These are phyloP conservation scores for Spinibarbus caldwelli DNA, from an alignment of 2,797 vertebrate species.

Conservation along the genomic window DNA sequence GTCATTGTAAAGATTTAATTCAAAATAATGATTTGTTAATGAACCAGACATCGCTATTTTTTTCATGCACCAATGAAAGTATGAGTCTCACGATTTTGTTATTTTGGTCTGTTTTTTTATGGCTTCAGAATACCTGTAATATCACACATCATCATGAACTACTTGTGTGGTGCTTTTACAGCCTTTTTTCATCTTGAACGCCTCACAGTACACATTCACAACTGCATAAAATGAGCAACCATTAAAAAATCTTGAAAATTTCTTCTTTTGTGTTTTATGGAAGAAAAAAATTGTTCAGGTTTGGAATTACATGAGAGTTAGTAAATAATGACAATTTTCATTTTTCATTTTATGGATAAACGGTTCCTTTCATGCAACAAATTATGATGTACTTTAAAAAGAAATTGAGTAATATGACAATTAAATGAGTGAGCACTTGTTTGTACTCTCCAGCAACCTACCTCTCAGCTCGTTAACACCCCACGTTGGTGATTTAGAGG, in stretches of 20 bases:
- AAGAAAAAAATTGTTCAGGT: neutral
- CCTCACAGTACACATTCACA: neutral
- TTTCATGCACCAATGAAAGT: neutral
- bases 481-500: constrained; percentile 85
- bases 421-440: neutral
- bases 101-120: neutral
- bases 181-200: neutral
- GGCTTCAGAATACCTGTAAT: neutral
- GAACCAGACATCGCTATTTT: neutral
- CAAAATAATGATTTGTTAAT: neutral
- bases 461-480: constrained; percentile 74
- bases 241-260: neutral
- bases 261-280: neutral
- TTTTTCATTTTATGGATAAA: neutral
- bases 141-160: neutral
- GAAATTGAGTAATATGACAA: neutral
- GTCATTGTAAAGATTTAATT: neutral
- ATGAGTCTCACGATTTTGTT: neutral
- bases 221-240: neutral
- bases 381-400: too few species aligned
- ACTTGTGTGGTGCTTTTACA: neutral
- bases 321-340: neutral
- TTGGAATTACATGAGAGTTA: neutral
- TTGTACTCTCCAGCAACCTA: constrained; percentile 54
- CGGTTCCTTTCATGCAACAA: neutral